Conservation (phyloP, 2,888 invertebrate genomes). For the Mechanitis mazaeus region DNA sequence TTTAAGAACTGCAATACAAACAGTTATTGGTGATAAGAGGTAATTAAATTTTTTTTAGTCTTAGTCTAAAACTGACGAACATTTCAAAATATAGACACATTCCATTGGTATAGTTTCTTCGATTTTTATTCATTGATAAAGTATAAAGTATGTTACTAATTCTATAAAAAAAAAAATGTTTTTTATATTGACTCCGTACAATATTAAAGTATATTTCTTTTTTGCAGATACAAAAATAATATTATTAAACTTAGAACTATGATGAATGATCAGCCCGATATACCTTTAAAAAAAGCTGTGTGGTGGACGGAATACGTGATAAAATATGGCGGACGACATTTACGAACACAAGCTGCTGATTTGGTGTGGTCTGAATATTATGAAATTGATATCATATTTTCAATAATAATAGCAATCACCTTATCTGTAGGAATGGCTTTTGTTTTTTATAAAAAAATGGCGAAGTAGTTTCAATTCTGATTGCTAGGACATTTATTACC, state of each 20-base stretch:
- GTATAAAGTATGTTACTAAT: too few relatives aligned
- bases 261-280: conserved; percentile 30
- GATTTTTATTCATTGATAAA: too few relatives aligned
- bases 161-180: too few relatives aligned
- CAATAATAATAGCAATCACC: neutral
- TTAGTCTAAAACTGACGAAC: too few relatives aligned
- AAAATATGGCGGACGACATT: conserved; percentile 34
- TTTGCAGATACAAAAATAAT: conserved; percentile 32
- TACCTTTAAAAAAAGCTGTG: conserved; percentile 37
- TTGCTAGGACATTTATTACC: too few relatives aligned
- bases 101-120: too few relatives aligned
- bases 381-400: conserved; percentile 14
- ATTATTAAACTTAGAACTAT: conserved; percentile 27
- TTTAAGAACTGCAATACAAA: conserved; percentile 35
- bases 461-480: neutral
- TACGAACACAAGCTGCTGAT: conserved; percentile 34
- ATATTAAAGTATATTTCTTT: neutral
- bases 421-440: neutral
- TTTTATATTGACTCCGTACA: too few relatives aligned
- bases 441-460: neutral
- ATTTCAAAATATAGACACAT: too few relatives aligned
- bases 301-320: conserved; percentile 44
- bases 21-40: conserved; percentile 34
- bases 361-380: conserved; percentile 34
- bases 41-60: conserved; percentile 17